Base-by-base conservation (phyloP, 1,140 invertebrate genomes). In the Bombus balteatus region DNA sequence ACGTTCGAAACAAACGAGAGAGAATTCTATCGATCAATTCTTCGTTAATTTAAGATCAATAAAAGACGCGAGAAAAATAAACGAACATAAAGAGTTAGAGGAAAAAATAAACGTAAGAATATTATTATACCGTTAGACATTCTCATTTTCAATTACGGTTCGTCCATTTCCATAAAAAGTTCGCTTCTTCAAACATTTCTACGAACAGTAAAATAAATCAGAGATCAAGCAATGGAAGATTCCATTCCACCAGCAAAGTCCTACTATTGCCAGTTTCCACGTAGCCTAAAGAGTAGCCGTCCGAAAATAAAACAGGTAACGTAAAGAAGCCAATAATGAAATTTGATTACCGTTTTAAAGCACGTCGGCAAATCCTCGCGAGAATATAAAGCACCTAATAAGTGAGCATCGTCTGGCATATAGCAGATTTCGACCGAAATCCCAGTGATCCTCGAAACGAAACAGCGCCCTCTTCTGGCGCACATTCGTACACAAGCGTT, bases 281-380 rank as follows among this genome's bases (percentile, higher is more conserved):
- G 37, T 13, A 41, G 25, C n/a, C 15, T 32, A 10, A 72, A 72
- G 28, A 72, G 71, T n/a, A 41, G 37, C 18, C 57, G 13, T 18
- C 32, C 15, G 13, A 15, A 62, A 77, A 77, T 62, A 77, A 77
- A 77, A 59, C 34, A n/a, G 74, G 1, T 57, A 41, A 41, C 59
- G 57, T 62, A 65, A 77, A 62, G 75, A 77, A 77, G 75, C 75
- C 37, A 62, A 62, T 77, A 77, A 77, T 77, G 75, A 77, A 77
- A 77, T 77, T 77, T 77, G 75, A 77, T 77, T 77, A 77, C 75
- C 75, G 75, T 77, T n/a, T 77, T 77, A 62, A 77, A 77, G 57
- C 57, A 32, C 43, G 47, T 32, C 41, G 73, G 43, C 43, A 53
- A 47, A 74, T 53, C 37, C 57, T 25, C 28, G 32, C 53, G 53